Evolutionary conservation across 2,113 vertebrate genomes (phyloP).

Genomic region (Dipodomys spectabilis): DNA sequence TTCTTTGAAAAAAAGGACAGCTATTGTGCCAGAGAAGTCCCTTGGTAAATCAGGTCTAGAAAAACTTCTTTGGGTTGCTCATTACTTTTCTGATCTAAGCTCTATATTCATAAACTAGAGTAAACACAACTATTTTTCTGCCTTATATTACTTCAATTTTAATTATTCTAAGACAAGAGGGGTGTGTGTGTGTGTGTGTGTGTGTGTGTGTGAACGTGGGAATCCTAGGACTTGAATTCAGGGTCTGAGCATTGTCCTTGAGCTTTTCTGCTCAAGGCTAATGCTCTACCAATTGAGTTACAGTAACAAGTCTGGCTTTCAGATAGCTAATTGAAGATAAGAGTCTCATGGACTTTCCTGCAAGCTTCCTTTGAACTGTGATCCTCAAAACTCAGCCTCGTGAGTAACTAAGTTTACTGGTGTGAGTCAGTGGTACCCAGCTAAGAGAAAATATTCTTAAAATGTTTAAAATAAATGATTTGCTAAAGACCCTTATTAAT

Average conservation of each 20-base stretch:
- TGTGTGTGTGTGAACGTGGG: too few relatives aligned
- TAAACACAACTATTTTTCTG: neutral
- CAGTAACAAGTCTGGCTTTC: too few relatives aligned
- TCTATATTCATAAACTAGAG: conserved; percentile 56
- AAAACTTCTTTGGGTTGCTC: neutral
- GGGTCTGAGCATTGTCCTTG: too few relatives aligned
- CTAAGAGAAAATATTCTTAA: neutral
- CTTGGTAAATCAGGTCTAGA: neutral
- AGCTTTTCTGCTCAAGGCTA: too few relatives aligned
- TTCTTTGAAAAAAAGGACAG: conserved; percentile 42
- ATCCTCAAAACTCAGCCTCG: too few relatives aligned
- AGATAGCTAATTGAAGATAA: neutral
- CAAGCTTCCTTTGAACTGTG: too few relatives aligned
- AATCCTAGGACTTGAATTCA: too few relatives aligned
- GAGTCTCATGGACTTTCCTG: too few relatives aligned
- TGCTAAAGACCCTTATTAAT: neutral
- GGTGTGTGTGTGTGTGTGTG: too few relatives aligned
- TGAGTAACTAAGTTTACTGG: too few relatives aligned
- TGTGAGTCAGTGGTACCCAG: too few relatives aligned
- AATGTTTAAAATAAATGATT: neutral
- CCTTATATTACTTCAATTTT: neutral
- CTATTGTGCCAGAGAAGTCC: neutral
- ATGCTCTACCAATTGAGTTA: too few relatives aligned
- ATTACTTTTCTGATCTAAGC: conserved; percentile 15
- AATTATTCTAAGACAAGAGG: neutral